phyloP scores from a whole-genome alignment of 2,888 invertebrate species.

The Zhuqinia jingwanae region DNA sequence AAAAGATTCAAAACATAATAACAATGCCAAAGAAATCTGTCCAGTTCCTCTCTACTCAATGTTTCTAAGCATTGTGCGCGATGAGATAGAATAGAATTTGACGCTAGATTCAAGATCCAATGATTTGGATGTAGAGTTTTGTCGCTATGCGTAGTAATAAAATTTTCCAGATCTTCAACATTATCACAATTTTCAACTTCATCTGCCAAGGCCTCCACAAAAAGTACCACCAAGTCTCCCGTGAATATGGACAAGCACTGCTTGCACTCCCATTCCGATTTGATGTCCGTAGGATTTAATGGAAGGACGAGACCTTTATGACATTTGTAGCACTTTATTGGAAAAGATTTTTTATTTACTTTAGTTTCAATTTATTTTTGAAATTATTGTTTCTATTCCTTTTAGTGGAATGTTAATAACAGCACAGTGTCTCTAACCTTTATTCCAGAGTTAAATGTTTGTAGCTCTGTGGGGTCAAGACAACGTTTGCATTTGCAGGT shows the following conservation, averaged over 20 bases:
- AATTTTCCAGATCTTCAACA: slow-evolving; percentile 85
- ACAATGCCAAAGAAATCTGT: slow-evolving; percentile 70
- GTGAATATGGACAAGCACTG: slow-evolving; percentile 84
- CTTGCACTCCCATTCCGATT: slow-evolving; percentile 84
- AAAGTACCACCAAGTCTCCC: slow-evolving; percentile 83
- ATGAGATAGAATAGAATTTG: slow-evolving; percentile 66
- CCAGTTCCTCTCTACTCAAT: slow-evolving; percentile 59
- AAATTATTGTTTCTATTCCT: too few species aligned
- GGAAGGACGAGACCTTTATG: slow-evolving; percentile 77
- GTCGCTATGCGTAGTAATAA: slow-evolving; percentile 85
- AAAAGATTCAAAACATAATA: slow-evolving; percentile 69
- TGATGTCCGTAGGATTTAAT: slow-evolving; percentile 80
- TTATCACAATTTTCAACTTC: slow-evolving; percentile 81
- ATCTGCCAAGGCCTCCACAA: slow-evolving; percentile 72
- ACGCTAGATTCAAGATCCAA: slow-evolving; percentile 80
- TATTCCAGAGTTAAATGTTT: slow-evolving; percentile 79
- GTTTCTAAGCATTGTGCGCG: slow-evolving; percentile 47
- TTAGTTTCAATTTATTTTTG: too few species aligned
- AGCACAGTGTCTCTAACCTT: too few species aligned
- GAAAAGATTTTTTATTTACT: too few species aligned
- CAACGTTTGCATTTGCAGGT: slow-evolving; percentile 79
- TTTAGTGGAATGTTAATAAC: too few species aligned
- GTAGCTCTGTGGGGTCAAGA: slow-evolving; percentile 79
- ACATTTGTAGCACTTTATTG: slow-evolving; percentile 78
- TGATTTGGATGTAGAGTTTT: slow-evolving; percentile 84